Conservation (phyloP, 2,797 vertebrate species). For the Bucorvus abyssinicus region DNA sequence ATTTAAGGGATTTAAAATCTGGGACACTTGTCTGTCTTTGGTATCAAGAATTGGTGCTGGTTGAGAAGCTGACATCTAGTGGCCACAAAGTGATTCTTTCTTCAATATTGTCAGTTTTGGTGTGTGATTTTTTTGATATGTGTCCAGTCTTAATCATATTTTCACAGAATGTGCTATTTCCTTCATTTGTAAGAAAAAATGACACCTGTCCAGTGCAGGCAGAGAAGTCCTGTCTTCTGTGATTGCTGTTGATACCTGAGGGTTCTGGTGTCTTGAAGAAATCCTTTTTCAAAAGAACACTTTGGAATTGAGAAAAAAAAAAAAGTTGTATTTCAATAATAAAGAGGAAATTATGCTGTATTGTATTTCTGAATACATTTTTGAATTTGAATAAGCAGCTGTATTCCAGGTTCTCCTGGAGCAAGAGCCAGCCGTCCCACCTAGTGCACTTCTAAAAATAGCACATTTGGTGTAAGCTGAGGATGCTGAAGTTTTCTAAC, state of each 20-base stretch:
- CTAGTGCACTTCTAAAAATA: not conserved
- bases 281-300: not conserved
- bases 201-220: not conserved
- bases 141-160: accelerated
- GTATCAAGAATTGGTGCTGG: not conserved
- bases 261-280: not conserved
- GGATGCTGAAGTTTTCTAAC: not conserved
- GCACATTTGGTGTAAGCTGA: not conserved
- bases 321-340: not conserved
- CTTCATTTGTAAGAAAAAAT: not conserved
- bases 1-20: conserved; percentile 79
- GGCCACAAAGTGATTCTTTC: not conserved
- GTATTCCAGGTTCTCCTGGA: not conserved
- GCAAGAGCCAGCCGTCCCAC: not conserved
- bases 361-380: not conserved
- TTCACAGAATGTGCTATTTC: accelerated
- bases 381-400: not conserved
- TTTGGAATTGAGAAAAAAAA: not conserved
- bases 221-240: not conserved
- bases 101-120: not conserved
- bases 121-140: not conserved
- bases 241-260: accelerated
- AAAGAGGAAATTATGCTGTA: not conserved
- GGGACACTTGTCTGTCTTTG: conserved; percentile 66
- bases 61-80: conserved; percentile 75